Evolutionary conservation across 1,140 invertebrate species (phyloP).

Genomic region (Atta texana): DNA sequence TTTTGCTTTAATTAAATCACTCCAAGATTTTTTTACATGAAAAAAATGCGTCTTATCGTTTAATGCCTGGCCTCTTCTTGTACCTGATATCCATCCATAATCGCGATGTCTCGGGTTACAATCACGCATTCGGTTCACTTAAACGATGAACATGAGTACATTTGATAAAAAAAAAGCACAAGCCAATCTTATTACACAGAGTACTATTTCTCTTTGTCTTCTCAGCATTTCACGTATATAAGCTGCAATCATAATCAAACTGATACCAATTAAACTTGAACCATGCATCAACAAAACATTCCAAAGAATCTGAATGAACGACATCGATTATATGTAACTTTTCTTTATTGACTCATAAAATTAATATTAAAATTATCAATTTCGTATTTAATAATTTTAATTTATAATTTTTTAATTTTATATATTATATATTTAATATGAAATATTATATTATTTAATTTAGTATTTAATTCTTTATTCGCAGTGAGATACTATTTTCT

Average conservation of each 20-base stretch:
- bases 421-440: neutral
- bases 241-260: too few species aligned
- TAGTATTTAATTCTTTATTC: neutral
- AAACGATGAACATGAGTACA: neutral
- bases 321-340: neutral
- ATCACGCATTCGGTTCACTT: constrained; percentile 8
- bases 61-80: neutral
- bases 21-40: neutral
- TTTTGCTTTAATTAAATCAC: neutral
- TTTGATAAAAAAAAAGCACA: neutral
- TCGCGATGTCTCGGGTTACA: constrained; percentile 34
- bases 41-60: neutral
- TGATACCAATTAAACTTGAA: neutral
- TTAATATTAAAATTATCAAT: neutral
- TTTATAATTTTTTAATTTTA: too few species aligned
- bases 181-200: neutral
- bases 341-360: neutral
- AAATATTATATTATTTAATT: neutral
- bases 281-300: neutral
- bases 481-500: neutral
- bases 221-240: neutral
- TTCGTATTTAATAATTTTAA: neutral
- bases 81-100: constrained; percentile 13
- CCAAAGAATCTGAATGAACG: neutral
- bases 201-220: neutral